These are phyloP conservation scores for Dendroctonus ponderosae DNA, from an alignment of 1,140 invertebrate genomes.

Conservation along the genomic window DNA sequence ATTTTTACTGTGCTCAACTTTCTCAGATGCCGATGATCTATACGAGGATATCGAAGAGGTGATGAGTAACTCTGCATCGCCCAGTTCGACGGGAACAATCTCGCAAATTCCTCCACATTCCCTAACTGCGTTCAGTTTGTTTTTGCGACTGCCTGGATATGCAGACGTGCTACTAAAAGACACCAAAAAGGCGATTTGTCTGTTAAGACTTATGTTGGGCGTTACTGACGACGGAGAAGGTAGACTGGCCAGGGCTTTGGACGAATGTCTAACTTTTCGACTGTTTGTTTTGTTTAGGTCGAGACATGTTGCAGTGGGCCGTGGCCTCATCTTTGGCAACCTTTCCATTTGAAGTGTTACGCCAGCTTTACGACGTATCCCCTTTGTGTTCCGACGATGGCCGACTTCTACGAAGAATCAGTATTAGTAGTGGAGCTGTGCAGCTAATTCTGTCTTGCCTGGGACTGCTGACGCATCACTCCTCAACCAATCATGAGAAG, in stretches of 20 bases:
- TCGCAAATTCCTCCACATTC: conserved; percentile 81
- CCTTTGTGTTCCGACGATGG: conserved; percentile 81
- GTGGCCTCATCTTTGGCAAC: conserved; percentile 78
- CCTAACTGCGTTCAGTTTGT: conserved; percentile 83
- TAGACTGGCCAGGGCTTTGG: conserved; percentile 1
- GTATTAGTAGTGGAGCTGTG: conserved; percentile 79
- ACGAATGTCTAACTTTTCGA: not conserved
- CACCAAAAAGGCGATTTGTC: conserved; percentile 78
- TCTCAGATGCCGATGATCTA: conserved; percentile 60
- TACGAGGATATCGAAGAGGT: conserved; percentile 66
- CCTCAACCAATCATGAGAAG: conserved; percentile 40
- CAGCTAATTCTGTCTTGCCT: conserved; percentile 82
- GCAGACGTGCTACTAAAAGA: conserved; percentile 83
- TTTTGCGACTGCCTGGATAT: conserved; percentile 84
- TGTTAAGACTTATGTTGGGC: conserved; percentile 80
- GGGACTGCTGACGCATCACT: conserved; percentile 86
- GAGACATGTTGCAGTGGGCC: conserved; percentile 73
- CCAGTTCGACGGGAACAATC: conserved; percentile 45
- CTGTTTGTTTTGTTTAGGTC: conserved; percentile 48
- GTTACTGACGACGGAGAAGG: conserved; percentile 90
- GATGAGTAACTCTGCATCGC: conserved; percentile 45
- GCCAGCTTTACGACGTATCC: conserved; percentile 74
- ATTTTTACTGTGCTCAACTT: not conserved
- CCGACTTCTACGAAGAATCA: conserved; percentile 70
- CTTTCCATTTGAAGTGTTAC: conserved; percentile 82